These are phyloP conservation scores for Simalia tracyae DNA, from an alignment of 2,797 vertebrate species.

Conservation along the genomic window DNA sequence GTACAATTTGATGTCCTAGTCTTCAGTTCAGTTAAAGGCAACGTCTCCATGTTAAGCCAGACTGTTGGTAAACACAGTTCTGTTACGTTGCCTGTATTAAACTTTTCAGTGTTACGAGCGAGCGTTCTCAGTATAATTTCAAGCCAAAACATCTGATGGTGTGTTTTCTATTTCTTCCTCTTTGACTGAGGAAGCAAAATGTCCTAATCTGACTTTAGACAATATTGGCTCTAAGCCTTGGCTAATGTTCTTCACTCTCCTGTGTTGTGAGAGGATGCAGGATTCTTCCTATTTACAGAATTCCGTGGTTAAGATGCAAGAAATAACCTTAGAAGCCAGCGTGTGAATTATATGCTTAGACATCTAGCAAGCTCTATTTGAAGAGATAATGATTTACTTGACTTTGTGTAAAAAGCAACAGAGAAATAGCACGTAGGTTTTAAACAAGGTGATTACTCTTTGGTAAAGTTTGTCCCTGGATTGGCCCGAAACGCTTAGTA, in stretches of 20 bases:
- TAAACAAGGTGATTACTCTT: neutral
- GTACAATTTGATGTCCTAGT: no score
- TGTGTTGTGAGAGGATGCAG: neutral
- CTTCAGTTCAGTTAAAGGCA: no score
- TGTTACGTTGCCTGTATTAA: no score
- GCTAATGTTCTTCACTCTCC: neutral
- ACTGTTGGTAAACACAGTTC: no score
- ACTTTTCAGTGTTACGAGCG: no score
- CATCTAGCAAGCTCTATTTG: conserved; percentile 37
- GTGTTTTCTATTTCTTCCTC: no score
- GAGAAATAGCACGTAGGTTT: conserved; percentile 34
- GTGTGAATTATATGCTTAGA: conserved; percentile 14
- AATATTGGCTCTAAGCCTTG: no score
- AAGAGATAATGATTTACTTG: conserved; percentile 50
- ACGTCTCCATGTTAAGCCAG: no score
- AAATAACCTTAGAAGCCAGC: conserved; percentile 33
- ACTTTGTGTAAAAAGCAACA: conserved; percentile 41
- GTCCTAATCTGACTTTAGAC: no score
- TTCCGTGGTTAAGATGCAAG: conserved; percentile 39
- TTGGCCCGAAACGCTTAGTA: neutral
- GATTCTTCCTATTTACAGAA: neutral
- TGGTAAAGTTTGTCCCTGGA: neutral
- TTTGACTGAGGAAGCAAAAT: neutral
- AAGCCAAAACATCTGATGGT: no score
- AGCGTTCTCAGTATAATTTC: no score